phyloP scores from a whole-genome alignment of 2,888 invertebrate genomes.

The Pristionchus exspectatus region DNA sequence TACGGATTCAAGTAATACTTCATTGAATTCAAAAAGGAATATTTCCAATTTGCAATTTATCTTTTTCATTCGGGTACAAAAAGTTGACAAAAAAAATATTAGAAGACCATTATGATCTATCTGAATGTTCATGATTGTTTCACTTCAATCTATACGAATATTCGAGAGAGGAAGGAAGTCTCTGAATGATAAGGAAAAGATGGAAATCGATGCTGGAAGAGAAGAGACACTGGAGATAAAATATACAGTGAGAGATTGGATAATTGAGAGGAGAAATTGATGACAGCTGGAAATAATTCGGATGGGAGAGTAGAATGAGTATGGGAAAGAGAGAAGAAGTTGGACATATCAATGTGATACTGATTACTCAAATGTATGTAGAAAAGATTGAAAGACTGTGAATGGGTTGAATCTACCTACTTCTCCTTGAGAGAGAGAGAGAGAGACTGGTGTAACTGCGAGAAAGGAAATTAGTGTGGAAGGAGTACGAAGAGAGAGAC shows the following conservation, averaged over 20 bases:
- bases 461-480: conserved; percentile 56
- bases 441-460: not conserved
- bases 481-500: conserved; percentile 57
- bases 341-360: too few species aligned
- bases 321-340: too few species aligned
- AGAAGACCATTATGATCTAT: too few species aligned
- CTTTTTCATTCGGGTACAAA: too few species aligned
- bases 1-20: too few species aligned
- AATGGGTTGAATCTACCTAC: not conserved
- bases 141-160: not conserved
- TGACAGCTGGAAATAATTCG: not conserved
- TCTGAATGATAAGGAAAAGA: conserved; percentile 47
- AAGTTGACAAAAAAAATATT: too few species aligned
- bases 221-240: conserved; percentile 57
- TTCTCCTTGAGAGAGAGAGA: not conserved
- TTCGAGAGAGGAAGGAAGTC: not conserved
- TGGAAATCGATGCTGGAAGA: conserved; percentile 56
- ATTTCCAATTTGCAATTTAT: not conserved
- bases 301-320: not conserved
- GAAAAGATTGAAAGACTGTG: not conserved
- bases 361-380: too few species aligned
- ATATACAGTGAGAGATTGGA: conserved; percentile 18
- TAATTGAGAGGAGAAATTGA: not conserved
- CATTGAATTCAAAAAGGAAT: not conserved
- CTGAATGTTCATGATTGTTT: not conserved